Evolutionary conservation across 2,797 vertebrate genomes (phyloP), one percentile per base, ranked within the genome.

Genomic region (Hippoglossus hippoglossus): DNA sequence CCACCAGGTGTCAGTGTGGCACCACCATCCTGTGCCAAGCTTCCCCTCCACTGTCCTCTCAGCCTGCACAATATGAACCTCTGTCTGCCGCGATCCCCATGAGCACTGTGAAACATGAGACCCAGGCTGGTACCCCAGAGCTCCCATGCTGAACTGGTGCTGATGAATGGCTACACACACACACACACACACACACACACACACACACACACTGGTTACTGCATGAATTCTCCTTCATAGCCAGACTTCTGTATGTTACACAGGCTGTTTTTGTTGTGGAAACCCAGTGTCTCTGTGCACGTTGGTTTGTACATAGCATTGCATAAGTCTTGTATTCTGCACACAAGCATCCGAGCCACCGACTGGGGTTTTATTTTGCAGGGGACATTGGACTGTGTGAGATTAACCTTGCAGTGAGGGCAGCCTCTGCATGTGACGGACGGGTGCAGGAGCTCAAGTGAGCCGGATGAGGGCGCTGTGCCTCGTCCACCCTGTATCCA

Each of bases 1-100:
- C 90, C 90, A 84, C 85, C 26, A 82, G 89, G 70, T 89, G 91
- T 75, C 90, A 82, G 75, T 87, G 71, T 84, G 6, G 62, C 67
- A 1, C 76, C 18, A 11, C 49, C 4, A 8, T 56, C 2, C 41
- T 11, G 2, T 21, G 5, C 60, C 19, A 9, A 1, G 1, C 11
- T 6, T 21, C 11, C 5, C 19, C 39, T 3, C 9, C 52, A 13
- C 50, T 1, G 16, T 53, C 62, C 70, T 18, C 31, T 24, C 34
- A 8, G 52, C 22, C 28, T 53, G 24, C 44, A 75, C 85, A 89
- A 69, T 67, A 67, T 54, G 36, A 60, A 13, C 63, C 67, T 26
- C 54, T 81, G 77, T 81, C 46, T 62, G 51, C 0, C 44, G 9
- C 15, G 55, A 22, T 58, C 59, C 46, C 67, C 50, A 41, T 39